Evolutionary conservation across 2,888 invertebrate genomes (phyloP).

Genomic region (Prionchulus punctatus): DNA sequence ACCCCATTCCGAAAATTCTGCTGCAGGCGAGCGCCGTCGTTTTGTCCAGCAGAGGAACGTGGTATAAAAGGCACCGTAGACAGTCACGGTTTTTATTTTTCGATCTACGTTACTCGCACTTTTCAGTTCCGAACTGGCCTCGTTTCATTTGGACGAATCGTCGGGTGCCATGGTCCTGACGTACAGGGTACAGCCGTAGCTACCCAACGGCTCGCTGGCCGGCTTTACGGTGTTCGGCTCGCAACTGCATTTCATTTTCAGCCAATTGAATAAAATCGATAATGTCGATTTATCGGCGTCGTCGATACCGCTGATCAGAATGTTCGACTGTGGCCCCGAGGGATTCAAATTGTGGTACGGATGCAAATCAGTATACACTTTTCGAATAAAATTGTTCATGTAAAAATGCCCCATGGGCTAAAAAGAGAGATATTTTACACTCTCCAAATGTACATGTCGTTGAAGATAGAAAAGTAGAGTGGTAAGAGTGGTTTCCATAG

Average conservation of each 20-base stretch:
- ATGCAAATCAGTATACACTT: no score
- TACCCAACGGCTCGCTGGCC: conserved; percentile 56
- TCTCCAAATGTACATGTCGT: no score
- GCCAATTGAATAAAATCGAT: not conserved
- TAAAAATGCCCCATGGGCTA: no score
- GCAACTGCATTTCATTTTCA: conserved; percentile 49
- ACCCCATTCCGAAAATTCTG: no score
- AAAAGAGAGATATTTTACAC: no score
- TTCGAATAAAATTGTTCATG: no score
- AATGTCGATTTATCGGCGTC: not conserved
- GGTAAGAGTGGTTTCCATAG: no score
- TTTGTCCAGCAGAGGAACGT: no score
- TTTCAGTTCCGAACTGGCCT: conserved; percentile 69
- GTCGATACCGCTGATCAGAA: not conserved
- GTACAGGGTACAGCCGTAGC: conserved; percentile 48
- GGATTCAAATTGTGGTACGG: conserved; percentile 86
- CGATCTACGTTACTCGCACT: no score
- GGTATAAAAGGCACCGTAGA: not conserved
- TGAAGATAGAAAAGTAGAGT: no score
- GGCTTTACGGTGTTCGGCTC: conserved; percentile 97
- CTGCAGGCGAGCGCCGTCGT: no score
- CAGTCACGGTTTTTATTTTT: not conserved
- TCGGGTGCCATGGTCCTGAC: conserved; percentile 79
- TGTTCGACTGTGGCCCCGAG: conserved; percentile 29
- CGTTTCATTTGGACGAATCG: conserved; percentile 82